Evolutionary conservation across 2,113 vertebrate species (phyloP), one percentile per base, ranked within the genome.

Genomic region (Porphyrio hochstetteri): DNA sequence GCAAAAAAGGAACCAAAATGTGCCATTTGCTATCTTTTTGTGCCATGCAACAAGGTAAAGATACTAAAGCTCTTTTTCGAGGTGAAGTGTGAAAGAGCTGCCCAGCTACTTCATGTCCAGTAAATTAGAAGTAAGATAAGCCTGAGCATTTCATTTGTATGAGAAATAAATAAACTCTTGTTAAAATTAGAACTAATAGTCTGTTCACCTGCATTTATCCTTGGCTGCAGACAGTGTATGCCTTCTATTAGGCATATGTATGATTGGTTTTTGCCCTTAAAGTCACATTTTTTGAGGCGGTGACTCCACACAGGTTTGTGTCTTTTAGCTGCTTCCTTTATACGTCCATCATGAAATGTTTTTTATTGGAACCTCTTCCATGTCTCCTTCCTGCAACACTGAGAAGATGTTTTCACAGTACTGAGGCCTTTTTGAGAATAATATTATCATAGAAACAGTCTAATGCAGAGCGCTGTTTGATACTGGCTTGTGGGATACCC

Each of bases 21-120:
- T 92, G 99, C 99, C 13, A 97, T 99, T 78, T 99, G 99, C 94
- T 98, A 98, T n/a, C 98, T 99, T 82, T 98, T 99, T 65, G 98
- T 98, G 98, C 99, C 99, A 1, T 99, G 99, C 95, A 98, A 98
- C 92, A 99, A 99, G 99, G 99, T 99, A 98, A 97, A 63, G 25
- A 36, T 93, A 18, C 25, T 68, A 19, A 55, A 60, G 33, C 28
- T 84, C 19, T 0, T 2, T n/a, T 23, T 92, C 20, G 4, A 1
- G 10, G 10, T 63, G 5, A 88, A 69, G 6, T 25, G 11, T 72
- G 29, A 69, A 87, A 25, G 72, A 50, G 9, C 65, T 92, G 27
- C 14, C 35, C 35, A 27, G 27, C 31, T 84, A 17, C 25, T 79
- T 68, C 1, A 27, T 78, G 74, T 65, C 23, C 31, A 40, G 21